Base-by-base conservation (phyloP, 2,888 invertebrate species). In the Margaritifera margaritifera region DNA sequence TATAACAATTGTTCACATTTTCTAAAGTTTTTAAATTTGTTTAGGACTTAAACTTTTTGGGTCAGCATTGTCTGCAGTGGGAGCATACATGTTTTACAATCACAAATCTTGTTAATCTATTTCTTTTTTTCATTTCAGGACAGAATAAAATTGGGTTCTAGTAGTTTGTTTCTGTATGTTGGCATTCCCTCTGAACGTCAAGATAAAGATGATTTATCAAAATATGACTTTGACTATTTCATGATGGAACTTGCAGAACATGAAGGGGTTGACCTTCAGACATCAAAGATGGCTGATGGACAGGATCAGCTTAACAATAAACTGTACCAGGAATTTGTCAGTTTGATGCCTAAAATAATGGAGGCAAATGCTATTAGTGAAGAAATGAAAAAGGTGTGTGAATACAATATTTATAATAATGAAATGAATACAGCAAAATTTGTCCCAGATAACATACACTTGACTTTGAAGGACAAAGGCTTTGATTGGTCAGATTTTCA, bases 331-430 rank as follows among this genome's bases (percentile, higher is more conserved):
- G 83, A 84, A 4, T 84, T 80, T 72, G 80, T 84, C 50, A 74
- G 80, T 58, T 66, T 85, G 20, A 69, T 83, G 69, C 83, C 85
- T n/a, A 76, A 75, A 42, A 74, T 85, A 55, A 72, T 80, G 42
- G 85, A 85, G 64, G 85, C 83, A 4, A 85, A 85, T 72, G 82
- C 83, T 19, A 83, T 85, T 27, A 84, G 85, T 71, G 80, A 83
- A 19, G 85, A 85, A 69, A 58, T 85, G 11, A 78, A 80, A 57
- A 80, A 84, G 80, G 85, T 84, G 61, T n/a, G 67, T 58, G 24
- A n/a, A 19, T 20, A 8, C 25, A n/a, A 20, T 15, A 59, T 59
- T 20, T 27, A 59, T 27, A 27, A 59, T 20, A 19, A 27, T 11
- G 42, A 42, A 31, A 65, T n/a, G 20, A 64, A 55, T 53, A 20